Base-by-base conservation (phyloP, 2,888 invertebrate genomes). In the Stegana nigrithorax region DNA sequence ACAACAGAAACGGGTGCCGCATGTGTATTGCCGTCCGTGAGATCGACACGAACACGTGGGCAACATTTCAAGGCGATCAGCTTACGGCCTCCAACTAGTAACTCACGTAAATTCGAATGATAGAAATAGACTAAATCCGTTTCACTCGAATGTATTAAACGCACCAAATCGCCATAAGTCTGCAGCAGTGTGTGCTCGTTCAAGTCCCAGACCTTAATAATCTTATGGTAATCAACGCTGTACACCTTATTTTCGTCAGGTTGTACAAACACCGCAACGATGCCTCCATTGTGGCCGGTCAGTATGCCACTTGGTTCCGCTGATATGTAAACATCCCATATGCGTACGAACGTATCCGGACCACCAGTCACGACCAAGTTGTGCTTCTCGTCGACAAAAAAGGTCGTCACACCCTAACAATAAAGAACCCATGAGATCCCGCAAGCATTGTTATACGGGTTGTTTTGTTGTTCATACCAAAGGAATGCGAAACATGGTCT, bases 291-390 rank as follows among this genome's bases (percentile, higher is more conserved):
- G 82, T 94, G 94, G 0, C 93, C 93, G 44, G 87, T 85, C 32
- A 94, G 87, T 12, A 89, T 84, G 8, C 88, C 87, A 45, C 86
- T 90, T 0, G 92, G 89, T 75, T 91, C 90, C 56, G 86, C 85
- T 1, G 92, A 89, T n/a, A 92, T 90, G 81, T 92, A 93, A 0
- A 93, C 90, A 84, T 92, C 93, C 94, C 94, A 95, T 58, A 93
- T 87, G 36, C 93, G 89, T 25, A 93, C 88, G 58, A 88, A 81
- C 71, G 91, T 91, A 84, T 95, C 94, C 6, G 92, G 90, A 4
- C 94, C 92, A 1, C 94, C 94, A 1, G 91, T 91, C 60, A 88
- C 91, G 53, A 92, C 77, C 50, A 89, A 83, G 70, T 89, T 89
- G 19, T 87, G 86, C 12, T 87, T 88, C 82, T 89, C 90, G 71